Evolutionary conservation across 2,797 vertebrate genomes (phyloP), one percentile per base, ranked within the genome.

Genomic region (Coilia nasus): DNA sequence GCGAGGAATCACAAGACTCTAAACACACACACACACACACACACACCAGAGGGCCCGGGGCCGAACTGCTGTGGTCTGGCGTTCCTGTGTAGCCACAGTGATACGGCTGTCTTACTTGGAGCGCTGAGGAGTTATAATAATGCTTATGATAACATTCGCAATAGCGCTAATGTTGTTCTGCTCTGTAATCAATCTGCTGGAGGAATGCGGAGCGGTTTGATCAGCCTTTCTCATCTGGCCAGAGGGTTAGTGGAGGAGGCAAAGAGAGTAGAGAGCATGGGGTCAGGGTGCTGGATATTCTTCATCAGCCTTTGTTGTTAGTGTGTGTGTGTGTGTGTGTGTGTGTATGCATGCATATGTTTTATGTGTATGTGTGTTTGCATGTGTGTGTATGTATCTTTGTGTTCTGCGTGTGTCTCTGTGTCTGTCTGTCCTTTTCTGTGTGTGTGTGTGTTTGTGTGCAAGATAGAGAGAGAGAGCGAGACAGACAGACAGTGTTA

Each of bases 401-500:
- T 3, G 50, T 14, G 50, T 9, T 9, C 50, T 41, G 78, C 46
- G 78, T 47, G 78, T 47, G 80, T 47, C 41, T 81, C 31, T 81
- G 78, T 46, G 78, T 81, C 7, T 81, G 75, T 81, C 35, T 81
- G 35, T 44, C 11, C 21, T 3, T 81, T 23, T 81, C 31, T 44
- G 75, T 81, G 35, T 81, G 75, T 81, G 75, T 81, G 35, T 46
- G 41, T 81, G 46, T 81, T 19, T 87, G 88, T 91, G 85, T 92
- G 60, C 21, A 23, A 54, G 9, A 54, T 54, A 12, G 62, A 28
- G 62, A 2, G 11, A 28, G 23, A 10, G 64, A 71, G 10, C 25
- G 12, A 71, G 25, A 64, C 21, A 25, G 60, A 64, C 21, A 64
- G 60, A 64, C 6, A 62, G 60, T 6, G 23, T 62, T 23, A 23